A percentile compares a stretch with the other conserved stretches of the same genome.
Evolutionary conservation across 2,113 vertebrate genomes (phyloP).

Genomic region (Lepisosteus osseus): DNA sequence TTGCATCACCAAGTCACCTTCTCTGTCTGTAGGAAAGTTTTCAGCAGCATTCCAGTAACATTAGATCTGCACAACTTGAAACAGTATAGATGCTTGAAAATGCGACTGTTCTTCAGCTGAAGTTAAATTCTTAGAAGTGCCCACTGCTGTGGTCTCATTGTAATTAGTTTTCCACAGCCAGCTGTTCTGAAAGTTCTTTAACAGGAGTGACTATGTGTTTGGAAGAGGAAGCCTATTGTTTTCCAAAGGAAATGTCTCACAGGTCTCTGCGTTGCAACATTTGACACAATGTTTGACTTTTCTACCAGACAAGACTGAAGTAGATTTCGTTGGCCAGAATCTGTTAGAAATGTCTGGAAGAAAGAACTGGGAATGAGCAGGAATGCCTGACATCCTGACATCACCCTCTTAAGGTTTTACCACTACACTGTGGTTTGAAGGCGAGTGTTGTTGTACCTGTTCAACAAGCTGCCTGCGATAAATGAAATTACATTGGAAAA

Average conservation of each 20-base stretch:
- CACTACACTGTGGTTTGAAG: background rate
- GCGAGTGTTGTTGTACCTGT: no score
- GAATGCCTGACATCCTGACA: background rate
- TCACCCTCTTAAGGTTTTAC: background rate
- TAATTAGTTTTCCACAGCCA: background rate
- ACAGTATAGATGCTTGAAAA: no score
- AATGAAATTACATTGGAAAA: no score
- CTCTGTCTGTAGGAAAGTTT: no score
- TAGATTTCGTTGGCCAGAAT: background rate
- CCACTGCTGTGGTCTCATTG: no score
- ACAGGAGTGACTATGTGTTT: conserved; percentile 1
- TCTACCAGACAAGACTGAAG: background rate
- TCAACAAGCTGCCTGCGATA: no score
- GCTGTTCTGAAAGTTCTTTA: background rate
- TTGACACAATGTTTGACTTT: background rate
- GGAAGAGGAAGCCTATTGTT: conserved; percentile 13
- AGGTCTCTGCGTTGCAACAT: conserved; percentile 1
- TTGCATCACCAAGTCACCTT: no score
- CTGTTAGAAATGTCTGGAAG: background rate
- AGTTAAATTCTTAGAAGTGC: no score
- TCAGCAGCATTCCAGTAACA: no score
- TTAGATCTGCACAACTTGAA: no score
- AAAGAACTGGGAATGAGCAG: background rate
- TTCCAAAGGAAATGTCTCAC: conserved; percentile 15
- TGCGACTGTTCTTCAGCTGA: no score